A percentile compares a stretch with the other conserved stretches of the same genome.
phyloP scores from a whole-genome alignment of 1,140 invertebrate genomes.

The Zaprionus tsacasi region DNA sequence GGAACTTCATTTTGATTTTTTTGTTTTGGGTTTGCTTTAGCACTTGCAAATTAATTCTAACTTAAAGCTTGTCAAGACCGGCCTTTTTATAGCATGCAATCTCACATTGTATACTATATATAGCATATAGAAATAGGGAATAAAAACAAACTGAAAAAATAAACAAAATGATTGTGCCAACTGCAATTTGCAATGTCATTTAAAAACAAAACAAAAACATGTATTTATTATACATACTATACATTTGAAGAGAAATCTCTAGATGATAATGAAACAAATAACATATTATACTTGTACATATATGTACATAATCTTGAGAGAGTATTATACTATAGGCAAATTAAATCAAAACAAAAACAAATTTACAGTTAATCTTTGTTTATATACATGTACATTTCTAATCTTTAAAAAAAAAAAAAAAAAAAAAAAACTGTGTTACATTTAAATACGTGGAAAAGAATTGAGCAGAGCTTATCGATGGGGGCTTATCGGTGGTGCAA shows the following conservation, averaged over 20 bases:
- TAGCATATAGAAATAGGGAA: neutral
- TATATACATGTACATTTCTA: too few species aligned
- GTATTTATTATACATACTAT: neutral
- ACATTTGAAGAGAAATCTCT: neutral
- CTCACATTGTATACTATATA: neutral
- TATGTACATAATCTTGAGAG: neutral
- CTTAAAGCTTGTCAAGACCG: neutral
- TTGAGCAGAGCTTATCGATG: neutral
- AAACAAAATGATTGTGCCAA: too few species aligned
- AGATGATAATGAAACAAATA: too few species aligned
- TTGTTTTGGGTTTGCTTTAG: neutral
- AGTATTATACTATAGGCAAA: neutral
- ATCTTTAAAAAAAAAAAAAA: neutral
- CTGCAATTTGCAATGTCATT: neutral
- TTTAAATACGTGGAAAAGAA: neutral
- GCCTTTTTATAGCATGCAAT: neutral
- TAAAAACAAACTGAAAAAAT: neutral
- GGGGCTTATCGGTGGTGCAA: neutral
- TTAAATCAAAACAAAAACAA: neutral
- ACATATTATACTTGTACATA: too few species aligned
- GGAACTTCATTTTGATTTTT: neutral
- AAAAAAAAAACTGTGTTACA: neutral
- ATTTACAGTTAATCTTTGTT: too few species aligned
- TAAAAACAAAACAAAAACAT: neutral
- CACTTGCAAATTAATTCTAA: conserved; percentile 3